Evolutionary conservation across 2,888 invertebrate species (phyloP).

Genomic region (Perdita meconis): DNA sequence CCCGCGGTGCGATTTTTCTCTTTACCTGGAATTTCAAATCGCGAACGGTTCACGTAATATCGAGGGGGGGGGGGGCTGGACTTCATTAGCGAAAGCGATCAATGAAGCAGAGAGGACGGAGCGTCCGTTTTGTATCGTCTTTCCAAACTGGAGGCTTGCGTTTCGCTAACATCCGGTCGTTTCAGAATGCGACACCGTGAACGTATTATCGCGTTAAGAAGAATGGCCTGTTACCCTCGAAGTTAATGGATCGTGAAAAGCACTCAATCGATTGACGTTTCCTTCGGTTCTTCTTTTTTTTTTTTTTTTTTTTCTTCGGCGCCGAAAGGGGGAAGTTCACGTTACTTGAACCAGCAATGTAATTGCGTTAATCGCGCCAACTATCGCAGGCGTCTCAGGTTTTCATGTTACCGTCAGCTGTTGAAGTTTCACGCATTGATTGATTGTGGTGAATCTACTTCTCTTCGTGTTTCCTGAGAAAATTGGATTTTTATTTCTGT

Average conservation of each 20-base stretch:
- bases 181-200: slow-evolving; percentile 49
- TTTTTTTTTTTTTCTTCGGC: no score
- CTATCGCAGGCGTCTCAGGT: no score
- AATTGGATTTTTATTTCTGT: no score
- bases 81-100: neutral
- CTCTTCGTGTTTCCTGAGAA: no score
- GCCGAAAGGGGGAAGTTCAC: slow-evolving; percentile 16
- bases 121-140: slow-evolving; percentile 29
- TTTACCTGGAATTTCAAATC: neutral
- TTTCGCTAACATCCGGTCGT: slow-evolving; percentile 47
- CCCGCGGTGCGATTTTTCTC: neutral
- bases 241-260: slow-evolving; percentile 70
- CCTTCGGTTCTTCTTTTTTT: no score
- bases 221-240: slow-evolving; percentile 47
- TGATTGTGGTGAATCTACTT: no score
- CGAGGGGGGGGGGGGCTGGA: no score
- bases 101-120: neutral
- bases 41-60: neutral
- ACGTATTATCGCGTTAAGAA: slow-evolving; percentile 61
- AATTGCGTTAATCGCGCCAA: slow-evolving; percentile 7
- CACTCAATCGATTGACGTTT: slow-evolving; percentile 56
- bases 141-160: slow-evolving; percentile 28
- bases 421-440: no score
- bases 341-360: neutral
- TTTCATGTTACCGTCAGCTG: no score